Evolutionary conservation across 2,797 vertebrate species (phyloP).

Genomic region (Onychomys torridus): DNA sequence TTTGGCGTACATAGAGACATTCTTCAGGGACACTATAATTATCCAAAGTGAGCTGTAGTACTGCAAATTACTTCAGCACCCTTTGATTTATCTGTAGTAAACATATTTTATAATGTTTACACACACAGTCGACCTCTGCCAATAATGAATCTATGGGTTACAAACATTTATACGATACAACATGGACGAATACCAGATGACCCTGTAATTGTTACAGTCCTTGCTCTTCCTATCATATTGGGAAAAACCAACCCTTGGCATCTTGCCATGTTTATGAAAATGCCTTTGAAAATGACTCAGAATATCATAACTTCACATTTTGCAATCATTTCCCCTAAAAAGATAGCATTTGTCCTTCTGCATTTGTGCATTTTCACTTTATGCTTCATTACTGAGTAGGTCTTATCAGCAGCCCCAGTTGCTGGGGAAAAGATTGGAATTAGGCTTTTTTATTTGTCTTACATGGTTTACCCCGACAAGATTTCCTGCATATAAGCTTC

Average conservation of each 20-base stretch:
- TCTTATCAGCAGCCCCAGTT: slow-evolving; percentile 90
- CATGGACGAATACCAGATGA: slow-evolving; percentile 78
- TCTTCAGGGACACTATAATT: slow-evolving; percentile 88
- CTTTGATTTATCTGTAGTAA: slow-evolving; percentile 88
- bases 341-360: slow-evolving; percentile 83
- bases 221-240: slow-evolving; percentile 70
- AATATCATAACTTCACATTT: slow-evolving; percentile 83
- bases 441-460: slow-evolving; percentile 90
- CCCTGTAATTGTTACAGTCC: slow-evolving; percentile 75
- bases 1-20: slow-evolving; percentile 86
- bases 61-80: slow-evolving; percentile 86
- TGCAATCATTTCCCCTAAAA: slow-evolving; percentile 84
- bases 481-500: slow-evolving; percentile 88
- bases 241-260: slow-evolving; percentile 78
- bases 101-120: slow-evolving; percentile 87
- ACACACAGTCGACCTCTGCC: slow-evolving; percentile 83
- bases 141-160: slow-evolving; percentile 81
- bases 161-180: slow-evolving; percentile 85
- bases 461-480: slow-evolving; percentile 87
- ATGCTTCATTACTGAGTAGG: slow-evolving; percentile 89
- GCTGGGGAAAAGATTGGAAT: slow-evolving; percentile 88
- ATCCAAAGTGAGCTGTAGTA: slow-evolving; percentile 86
- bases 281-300: slow-evolving; percentile 84
- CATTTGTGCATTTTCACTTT: slow-evolving; percentile 87
- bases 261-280: slow-evolving; percentile 78